phyloP scores from a whole-genome alignment of 2,113 vertebrate genomes.

The Piaya cayana region DNA sequence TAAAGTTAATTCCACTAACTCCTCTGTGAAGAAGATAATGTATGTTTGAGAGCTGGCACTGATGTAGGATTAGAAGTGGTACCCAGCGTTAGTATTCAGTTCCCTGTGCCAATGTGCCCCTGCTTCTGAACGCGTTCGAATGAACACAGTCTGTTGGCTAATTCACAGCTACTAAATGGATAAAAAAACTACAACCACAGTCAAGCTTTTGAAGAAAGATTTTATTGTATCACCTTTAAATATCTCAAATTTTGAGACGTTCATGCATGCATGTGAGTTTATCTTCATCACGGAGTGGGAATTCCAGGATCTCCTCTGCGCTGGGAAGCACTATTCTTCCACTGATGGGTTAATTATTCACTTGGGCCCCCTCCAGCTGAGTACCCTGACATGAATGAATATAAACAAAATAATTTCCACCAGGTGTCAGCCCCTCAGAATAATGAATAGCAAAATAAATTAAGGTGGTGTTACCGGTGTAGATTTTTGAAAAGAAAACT shows the following conservation, averaged over 20 bases:
- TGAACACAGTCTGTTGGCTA: not conserved
- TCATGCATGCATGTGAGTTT: not conserved
- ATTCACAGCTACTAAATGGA: not conserved
- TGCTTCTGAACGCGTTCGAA: not conserved
- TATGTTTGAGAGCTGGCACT: not conserved
- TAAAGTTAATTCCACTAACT: not conserved
- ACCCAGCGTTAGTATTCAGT: not conserved
- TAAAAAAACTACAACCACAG: not conserved
- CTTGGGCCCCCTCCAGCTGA: conserved; percentile 41
- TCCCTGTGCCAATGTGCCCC: not conserved
- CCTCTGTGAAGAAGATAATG: not conserved
- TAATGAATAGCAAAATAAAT: conserved; percentile 42
- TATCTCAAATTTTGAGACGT: not conserved
- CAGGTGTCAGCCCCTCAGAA: conserved; percentile 35
- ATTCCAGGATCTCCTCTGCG: not conserved
- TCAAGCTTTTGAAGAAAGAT: not conserved
- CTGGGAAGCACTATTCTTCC: not conserved
- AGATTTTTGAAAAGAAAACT: not conserved
- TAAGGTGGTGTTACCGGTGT: not conserved
- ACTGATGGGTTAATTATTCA: conserved; percentile 51
- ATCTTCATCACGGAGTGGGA: not conserved
- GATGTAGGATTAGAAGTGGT: not conserved
- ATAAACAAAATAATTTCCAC: conserved; percentile 31
- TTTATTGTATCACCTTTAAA: not conserved
- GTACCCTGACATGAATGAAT: not conserved